Evolutionary conservation across 2,113 vertebrate species (phyloP).

Genomic region (Aleadryas rufinucha): DNA sequence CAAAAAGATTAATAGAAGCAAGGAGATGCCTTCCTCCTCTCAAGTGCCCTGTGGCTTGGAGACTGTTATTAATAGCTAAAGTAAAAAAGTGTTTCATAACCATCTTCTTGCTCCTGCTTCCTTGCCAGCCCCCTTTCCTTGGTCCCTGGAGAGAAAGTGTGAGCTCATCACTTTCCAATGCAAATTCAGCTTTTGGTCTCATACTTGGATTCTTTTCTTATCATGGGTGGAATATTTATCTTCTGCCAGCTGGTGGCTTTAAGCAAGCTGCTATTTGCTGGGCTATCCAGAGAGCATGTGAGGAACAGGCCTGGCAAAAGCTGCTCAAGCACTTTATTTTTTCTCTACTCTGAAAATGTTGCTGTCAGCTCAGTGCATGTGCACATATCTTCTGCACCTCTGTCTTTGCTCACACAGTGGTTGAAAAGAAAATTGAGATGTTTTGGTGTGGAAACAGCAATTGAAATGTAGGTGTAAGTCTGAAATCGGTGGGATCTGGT

Average conservation of each 20-base stretch:
- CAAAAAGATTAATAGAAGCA: conserved; percentile 61
- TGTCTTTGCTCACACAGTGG: not conserved
- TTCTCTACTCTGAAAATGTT: not conserved
- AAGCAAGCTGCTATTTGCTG: conserved; percentile 6
- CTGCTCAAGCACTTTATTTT: not conserved
- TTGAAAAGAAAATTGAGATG: not conserved
- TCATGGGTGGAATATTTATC: conserved; percentile 62
- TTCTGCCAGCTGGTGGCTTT: conserved; percentile 15
- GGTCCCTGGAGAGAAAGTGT: conserved; percentile 58
- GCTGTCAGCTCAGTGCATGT: not conserved
- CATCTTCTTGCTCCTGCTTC: not conserved
- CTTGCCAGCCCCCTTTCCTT: conserved; percentile 30
- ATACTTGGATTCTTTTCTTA: conserved; percentile 54
- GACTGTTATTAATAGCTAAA: conserved; percentile 62
- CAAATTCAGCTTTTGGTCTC: conserved; percentile 54
- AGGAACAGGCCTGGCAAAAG: not conserved
- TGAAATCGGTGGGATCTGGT: not conserved
- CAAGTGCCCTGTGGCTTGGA: conserved; percentile 49
- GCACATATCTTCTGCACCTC: not conserved
- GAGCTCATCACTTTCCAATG: conserved; percentile 70
- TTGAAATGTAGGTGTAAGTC: not conserved
- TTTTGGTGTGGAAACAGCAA: not conserved
- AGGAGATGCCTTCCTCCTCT: conserved; percentile 39
- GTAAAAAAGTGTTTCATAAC: conserved; percentile 47
- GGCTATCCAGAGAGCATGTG: not conserved